Conservation (phyloP, 2,888 invertebrate genomes). For the Physocephala rufipes region DNA sequence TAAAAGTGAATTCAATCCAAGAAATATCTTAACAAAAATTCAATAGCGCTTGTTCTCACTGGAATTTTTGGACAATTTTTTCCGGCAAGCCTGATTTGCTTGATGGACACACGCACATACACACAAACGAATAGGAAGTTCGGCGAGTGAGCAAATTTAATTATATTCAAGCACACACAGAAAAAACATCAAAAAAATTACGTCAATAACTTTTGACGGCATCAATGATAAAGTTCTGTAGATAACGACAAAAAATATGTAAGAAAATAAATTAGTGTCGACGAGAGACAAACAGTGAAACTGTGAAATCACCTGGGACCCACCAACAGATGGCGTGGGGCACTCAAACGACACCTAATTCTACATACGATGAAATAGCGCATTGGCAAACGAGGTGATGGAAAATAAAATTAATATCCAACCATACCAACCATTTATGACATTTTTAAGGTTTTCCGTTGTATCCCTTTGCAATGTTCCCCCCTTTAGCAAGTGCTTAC, state of each 20-base stretch:
- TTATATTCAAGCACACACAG: no score
- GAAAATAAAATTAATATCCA: not conserved
- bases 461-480: no score
- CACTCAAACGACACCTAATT: conserved; percentile 35
- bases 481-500: no score
- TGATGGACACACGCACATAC: no score
- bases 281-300: conserved; percentile 32
- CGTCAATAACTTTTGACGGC: conserved; percentile 10
- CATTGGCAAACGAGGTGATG: not conserved
- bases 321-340: conserved; percentile 28
- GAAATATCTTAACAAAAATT: no score
- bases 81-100: no score
- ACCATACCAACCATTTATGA: not conserved
- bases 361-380: no score
- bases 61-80: conserved; percentile 23
- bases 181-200: not conserved
- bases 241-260: conserved; percentile 29
- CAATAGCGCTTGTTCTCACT: conserved; percentile 29
- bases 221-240: conserved; percentile 24
- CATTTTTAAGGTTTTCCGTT: no score
- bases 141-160: no score
- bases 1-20: no score
- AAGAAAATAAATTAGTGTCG: conserved; percentile 7
- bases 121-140: no score
- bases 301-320: conserved; percentile 9